Evolutionary conservation across 2,113 vertebrate species (phyloP).

Genomic region (Phainopepla nitens): DNA sequence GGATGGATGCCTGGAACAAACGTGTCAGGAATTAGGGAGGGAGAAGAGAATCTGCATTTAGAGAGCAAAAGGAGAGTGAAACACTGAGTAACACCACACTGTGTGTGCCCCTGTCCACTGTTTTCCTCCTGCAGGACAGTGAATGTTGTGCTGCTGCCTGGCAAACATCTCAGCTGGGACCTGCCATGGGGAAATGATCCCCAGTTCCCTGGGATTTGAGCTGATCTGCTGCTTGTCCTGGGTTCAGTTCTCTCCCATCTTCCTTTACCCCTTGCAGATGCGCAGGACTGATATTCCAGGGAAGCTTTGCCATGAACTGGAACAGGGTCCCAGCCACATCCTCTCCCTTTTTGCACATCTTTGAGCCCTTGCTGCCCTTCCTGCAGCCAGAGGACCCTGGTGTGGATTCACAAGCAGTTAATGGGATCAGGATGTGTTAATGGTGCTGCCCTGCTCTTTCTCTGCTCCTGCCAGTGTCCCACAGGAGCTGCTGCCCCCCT

Average conservation of each 20-base stretch:
- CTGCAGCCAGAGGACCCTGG: fast-evolving
- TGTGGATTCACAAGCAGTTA: fast-evolving
- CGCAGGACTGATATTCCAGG: neutral
- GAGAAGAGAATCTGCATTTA: neutral
- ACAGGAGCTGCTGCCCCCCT: neutral
- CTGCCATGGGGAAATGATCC: neutral
- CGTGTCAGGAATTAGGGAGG: neutral
- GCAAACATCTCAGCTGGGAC: neutral
- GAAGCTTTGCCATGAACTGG: neutral
- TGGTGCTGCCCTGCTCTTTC: neutral
- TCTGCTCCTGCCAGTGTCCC: neutral
- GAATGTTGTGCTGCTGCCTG: neutral
- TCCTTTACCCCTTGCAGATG: neutral
- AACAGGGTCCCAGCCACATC: neutral
- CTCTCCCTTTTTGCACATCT: neutral
- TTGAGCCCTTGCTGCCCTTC: neutral
- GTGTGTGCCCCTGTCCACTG: neutral
- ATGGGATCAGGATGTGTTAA: neutral
- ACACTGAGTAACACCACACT: fast-evolving
- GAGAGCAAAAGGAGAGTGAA: neutral
- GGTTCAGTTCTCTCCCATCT: neutral
- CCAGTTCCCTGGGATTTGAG: fast-evolving
- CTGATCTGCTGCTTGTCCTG: neutral
- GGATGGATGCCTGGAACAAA: neutral
- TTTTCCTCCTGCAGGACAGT: neutral